Base-by-base conservation (phyloP, 2,113 vertebrate species). In the Ariopsis seemanni region DNA sequence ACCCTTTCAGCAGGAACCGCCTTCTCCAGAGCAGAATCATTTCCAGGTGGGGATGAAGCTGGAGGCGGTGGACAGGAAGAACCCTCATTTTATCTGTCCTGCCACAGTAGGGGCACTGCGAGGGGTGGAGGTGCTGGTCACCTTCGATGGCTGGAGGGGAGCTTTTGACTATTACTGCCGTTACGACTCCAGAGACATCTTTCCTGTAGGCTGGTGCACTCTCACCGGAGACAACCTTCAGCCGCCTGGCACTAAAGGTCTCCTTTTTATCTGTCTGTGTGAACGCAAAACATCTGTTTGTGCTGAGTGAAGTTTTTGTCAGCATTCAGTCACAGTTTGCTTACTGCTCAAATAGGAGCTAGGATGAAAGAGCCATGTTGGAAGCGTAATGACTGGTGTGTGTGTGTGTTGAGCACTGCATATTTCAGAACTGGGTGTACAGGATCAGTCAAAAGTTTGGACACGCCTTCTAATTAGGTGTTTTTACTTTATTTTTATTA, bases 101-200 rank as follows among this genome's bases (percentile, higher is more conserved):
- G 98, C 98, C 85, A 99, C 98, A 84, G 97, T 99, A 91, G 98
- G 98, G 85, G 98, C 99, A 42, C 95, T 99, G 93, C 96, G 98
- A n/a, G 98, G 98, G 53, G 97, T 96, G 58, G 98, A 99, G 95
- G 97, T 99, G 94, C 96, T 98, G 89, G 97, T 99, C 95, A 99
- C 98, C 93, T 99, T 99, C 88, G 98, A 99, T 89, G 98, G 98
- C 91, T 99, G 98, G 98, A 95, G 97, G 90, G 98, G 98, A 85
- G 98, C 98, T 85, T 99, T 99, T 92, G 98, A 99, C 95, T 99
- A 99, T 95, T 99, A 98, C 96, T 99, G 98, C 94, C 98, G 98
- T 88, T 99, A 99, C 78, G 98, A 99, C 94, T 99, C 98, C 22
- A 95, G 98, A 25, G 98, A 99, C 96, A 97, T 99, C 95, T 99